Evolutionary conservation across 2,797 vertebrate genomes (phyloP).

Genomic region (Pterois miles): DNA sequence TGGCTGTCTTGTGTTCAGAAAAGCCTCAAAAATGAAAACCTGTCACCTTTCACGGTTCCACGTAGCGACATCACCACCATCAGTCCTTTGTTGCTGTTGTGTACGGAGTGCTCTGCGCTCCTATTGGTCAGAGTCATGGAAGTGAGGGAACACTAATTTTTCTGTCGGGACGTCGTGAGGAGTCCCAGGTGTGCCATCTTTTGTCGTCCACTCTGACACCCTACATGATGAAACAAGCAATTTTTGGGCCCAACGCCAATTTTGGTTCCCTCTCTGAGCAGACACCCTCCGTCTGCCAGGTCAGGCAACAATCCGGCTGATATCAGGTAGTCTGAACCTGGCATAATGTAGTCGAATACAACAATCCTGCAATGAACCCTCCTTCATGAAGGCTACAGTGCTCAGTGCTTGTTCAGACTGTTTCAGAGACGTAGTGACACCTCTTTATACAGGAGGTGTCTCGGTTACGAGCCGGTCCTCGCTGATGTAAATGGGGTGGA

Average conservation of each 20-base stretch:
- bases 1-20: neutral
- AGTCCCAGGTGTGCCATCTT: no score
- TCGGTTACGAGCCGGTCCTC: no score
- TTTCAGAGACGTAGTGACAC: no score
- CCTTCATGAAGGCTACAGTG: neutral
- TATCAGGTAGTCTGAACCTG: neutral
- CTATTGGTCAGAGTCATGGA: neutral
- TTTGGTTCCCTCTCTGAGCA: neutral
- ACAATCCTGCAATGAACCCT: neutral
- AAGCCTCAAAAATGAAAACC: neutral
- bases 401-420: neutral
- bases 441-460: no score
- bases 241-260: neutral
- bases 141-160: neutral
- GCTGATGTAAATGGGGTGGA: no score
- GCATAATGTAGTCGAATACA: neutral
- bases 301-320: neutral
- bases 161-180: neutral
- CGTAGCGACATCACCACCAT: neutral
- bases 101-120: no score
- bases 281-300: neutral
- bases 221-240: neutral
- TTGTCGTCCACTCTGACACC: neutral
- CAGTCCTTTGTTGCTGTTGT: neutral
- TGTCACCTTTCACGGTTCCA: neutral